phyloP scores from a whole-genome alignment of 2,888 invertebrate species.

The Caenorhabditis becei region DNA sequence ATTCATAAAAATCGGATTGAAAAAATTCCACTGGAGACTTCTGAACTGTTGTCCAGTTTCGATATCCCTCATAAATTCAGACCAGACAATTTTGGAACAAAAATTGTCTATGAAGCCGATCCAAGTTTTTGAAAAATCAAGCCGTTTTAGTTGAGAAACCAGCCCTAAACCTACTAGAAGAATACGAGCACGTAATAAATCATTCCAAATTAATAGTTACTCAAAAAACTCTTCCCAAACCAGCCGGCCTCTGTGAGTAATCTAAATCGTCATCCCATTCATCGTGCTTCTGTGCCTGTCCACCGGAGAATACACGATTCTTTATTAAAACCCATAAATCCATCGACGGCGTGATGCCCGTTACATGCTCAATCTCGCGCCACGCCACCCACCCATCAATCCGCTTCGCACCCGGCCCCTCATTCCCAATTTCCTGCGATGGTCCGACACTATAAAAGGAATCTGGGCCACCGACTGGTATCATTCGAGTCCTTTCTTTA shows the following conservation, averaged over 20 bases:
- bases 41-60: too few species aligned
- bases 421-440: conserved; percentile 37
- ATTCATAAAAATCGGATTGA: too few species aligned
- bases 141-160: too few species aligned
- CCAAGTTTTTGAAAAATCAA: too few species aligned
- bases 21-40: too few species aligned
- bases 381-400: conserved; percentile 33
- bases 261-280: background rate
- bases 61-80: too few species aligned
- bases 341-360: conserved; percentile 1
- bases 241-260: background rate
- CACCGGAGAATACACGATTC: conserved; percentile 2
- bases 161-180: too few species aligned
- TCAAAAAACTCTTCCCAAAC: too few species aligned
- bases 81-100: too few species aligned
- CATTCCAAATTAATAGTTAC: too few species aligned
- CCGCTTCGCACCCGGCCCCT: background rate
- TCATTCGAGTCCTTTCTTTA: background rate
- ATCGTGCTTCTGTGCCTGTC: conserved; percentile 3
- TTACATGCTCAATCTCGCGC: conserved; percentile 10
- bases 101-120: too few species aligned
- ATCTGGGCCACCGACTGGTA: background rate
- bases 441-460: conserved; percentile 26
- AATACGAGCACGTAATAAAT: too few species aligned
- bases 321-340: conserved; percentile 42